Percentiles rank a stretch among this genome's conserved stretches.
phyloP scores from a whole-genome alignment of 2,797 vertebrate species.

The Hapalemur alaotrensis region DNA sequence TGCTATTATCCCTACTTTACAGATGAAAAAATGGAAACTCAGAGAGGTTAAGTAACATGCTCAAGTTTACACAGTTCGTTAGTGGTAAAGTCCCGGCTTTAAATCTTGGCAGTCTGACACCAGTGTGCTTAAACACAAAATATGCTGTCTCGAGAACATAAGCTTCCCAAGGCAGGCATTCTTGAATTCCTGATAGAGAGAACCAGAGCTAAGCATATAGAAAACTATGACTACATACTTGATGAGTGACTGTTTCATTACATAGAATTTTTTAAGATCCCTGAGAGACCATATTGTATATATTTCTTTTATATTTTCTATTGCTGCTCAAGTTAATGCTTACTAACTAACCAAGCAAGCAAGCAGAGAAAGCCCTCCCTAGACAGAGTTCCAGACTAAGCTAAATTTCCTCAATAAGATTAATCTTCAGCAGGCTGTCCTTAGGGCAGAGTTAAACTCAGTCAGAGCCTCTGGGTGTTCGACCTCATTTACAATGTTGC shows the following conservation, averaged over 20 bases:
- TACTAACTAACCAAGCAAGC: neutral
- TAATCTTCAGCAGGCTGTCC: neutral
- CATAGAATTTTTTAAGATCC: neutral
- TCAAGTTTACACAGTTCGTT: neutral
- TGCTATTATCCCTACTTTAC: neutral
- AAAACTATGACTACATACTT: neutral
- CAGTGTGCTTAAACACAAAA: neutral
- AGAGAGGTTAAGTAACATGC: neutral
- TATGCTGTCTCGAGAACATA: neutral
- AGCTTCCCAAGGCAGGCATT: neutral
- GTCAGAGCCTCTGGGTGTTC: neutral
- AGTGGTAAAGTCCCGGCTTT: neutral
- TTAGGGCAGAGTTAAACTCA: neutral
- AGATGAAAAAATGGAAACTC: conserved; percentile 23
- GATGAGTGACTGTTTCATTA: neutral
- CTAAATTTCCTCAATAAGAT: neutral
- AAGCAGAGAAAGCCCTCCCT: neutral
- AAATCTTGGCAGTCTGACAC: neutral
- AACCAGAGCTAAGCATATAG: neutral
- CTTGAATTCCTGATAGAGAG: neutral
- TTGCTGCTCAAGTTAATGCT: neutral
- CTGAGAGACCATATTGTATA: neutral
- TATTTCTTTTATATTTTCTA: conserved; percentile 10
- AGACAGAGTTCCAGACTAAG: neutral
- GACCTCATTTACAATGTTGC: neutral